Evolutionary conservation across 1,140 invertebrate species (phyloP).

Genomic region (Macrostomum lignano): DNA sequence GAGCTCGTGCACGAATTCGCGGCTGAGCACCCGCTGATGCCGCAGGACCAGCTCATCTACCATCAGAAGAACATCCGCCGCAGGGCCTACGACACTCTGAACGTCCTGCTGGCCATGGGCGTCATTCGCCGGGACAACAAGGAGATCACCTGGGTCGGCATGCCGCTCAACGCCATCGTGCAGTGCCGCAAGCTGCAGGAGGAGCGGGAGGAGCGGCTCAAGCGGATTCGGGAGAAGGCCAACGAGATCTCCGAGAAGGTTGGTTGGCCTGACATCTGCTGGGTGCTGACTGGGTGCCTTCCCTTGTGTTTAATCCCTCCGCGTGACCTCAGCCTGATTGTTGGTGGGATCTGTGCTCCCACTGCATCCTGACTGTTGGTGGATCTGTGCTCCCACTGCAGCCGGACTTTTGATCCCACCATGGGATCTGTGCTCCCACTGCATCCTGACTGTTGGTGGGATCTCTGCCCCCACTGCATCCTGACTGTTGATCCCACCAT

Average conservation of each 20-base stretch:
- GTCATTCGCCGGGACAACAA: slow-evolving; percentile 99
- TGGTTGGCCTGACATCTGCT: no score
- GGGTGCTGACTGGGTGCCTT: no score
- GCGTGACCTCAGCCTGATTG: no score
- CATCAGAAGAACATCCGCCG: slow-evolving; percentile 97
- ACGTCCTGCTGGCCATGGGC: slow-evolving; percentile 99
- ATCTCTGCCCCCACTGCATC: no score
- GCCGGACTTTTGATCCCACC: no score
- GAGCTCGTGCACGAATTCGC: slow-evolving; percentile 60
- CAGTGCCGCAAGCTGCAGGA: slow-evolving; percentile 60
- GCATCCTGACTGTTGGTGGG: no score
- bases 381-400: no score
- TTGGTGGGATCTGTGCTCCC: no score
- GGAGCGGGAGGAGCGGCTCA: not conserved
- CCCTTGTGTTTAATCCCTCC: no score
- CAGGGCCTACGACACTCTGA: slow-evolving; percentile 89
- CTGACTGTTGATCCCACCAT: no score
- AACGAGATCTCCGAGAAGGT: not conserved
- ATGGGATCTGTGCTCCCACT: no score
- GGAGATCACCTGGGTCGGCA: slow-evolving; percentile 88
- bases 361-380: no score
- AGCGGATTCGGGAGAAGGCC: not conserved
- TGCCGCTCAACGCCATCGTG: slow-evolving; percentile 76
- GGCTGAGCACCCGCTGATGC: slow-evolving; percentile 6
- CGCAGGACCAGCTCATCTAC: not conserved